A percentile compares a stretch with the other conserved stretches of the same genome.
Evolutionary conservation across 2,113 vertebrate genomes (phyloP).

Genomic region (Amblyornis subalaris): DNA sequence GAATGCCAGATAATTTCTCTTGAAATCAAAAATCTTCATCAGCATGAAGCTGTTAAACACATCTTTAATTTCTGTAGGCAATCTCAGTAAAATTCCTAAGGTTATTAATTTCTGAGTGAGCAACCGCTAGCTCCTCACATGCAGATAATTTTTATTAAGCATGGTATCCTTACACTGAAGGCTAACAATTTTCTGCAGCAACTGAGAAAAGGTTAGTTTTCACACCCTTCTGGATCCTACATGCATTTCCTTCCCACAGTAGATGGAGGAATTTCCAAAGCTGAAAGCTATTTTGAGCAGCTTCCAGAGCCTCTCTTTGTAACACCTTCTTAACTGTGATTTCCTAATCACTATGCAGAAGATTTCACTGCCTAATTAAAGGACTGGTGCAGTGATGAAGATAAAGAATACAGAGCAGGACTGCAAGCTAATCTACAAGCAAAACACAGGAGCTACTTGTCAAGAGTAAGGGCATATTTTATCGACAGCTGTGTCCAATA

Average conservation of each 20-base stretch:
- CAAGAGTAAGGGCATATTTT: conserved; percentile 74
- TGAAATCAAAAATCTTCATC: not conserved
- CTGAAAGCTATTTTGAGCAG: conserved; percentile 63
- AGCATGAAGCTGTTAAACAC: not conserved
- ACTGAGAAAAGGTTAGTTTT: conserved; percentile 34
- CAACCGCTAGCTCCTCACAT: not conserved
- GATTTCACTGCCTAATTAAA: conserved; percentile 76
- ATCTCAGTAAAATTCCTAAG: not conserved
- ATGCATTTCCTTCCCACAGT: conserved; percentile 24
- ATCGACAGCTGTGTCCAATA: conserved; percentile 78
- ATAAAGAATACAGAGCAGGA: conserved; percentile 77
- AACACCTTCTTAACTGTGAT: conserved; percentile 73
- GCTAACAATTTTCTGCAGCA: not conserved
- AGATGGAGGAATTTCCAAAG: conserved; percentile 63
- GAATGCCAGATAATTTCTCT: not conserved
- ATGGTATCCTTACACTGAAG: not conserved
- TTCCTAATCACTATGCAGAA: conserved; percentile 78
- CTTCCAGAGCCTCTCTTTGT: conserved; percentile 70
- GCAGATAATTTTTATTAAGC: conserved; percentile 9
- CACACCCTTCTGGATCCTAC: conserved; percentile 36
- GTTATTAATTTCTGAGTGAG: not conserved
- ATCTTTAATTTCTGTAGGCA: not conserved
- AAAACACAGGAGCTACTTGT: conserved; percentile 75
- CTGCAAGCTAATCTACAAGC: conserved; percentile 74
- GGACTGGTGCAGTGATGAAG: conserved; percentile 74